Evolutionary conservation across 2,113 vertebrate genomes (phyloP).

Genomic region (Pelmatolapia mariae): DNA sequence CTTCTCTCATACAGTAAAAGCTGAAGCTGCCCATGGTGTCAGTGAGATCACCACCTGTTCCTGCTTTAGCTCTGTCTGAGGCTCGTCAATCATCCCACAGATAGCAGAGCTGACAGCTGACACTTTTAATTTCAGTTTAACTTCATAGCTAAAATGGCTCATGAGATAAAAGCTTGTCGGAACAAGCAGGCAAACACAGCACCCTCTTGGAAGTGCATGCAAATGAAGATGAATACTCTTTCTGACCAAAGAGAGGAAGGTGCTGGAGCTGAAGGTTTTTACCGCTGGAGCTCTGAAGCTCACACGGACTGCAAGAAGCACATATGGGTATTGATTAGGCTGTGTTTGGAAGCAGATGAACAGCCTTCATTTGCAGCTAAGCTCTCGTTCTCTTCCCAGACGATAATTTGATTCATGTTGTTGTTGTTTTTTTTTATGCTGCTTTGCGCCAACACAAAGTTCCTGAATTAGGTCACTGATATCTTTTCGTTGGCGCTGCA

Average conservation of each 20-base stretch:
- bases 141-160: background rate
- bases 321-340: background rate
- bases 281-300: background rate
- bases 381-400: background rate
- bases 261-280: background rate
- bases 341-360: background rate
- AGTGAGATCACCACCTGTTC: background rate
- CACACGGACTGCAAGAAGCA: background rate
- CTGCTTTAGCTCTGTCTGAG: background rate
- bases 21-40: background rate
- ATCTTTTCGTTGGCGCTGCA: background rate
- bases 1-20: background rate
- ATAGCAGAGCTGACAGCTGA: constrained; percentile 2
- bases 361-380: background rate
- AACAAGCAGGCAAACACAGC: background rate
- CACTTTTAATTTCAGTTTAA: background rate
- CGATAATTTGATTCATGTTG: background rate
- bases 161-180: background rate
- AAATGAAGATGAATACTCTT: background rate
- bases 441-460: background rate
- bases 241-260: background rate
- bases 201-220: background rate
- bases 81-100: background rate
- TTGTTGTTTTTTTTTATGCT: background rate
- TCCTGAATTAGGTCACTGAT: background rate